Percentiles rank a stretch among this genome's conserved stretches.
Evolutionary conservation across 1,140 invertebrate species (phyloP).

Genomic region (Lasioglossum albipes): DNA sequence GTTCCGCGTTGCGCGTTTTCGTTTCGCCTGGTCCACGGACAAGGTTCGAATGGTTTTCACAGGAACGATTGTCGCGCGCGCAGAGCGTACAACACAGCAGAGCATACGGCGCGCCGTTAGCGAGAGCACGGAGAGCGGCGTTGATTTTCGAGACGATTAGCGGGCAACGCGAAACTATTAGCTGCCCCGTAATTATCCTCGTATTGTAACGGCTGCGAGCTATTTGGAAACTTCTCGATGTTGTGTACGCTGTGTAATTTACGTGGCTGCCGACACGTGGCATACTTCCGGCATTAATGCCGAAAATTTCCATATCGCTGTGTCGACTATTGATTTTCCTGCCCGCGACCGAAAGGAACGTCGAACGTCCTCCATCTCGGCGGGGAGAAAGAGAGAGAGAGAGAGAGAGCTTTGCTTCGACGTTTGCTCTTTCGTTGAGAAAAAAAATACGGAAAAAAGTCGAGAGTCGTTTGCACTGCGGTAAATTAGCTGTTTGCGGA

Average conservation of each 20-base stretch:
- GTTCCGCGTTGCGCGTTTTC: not conserved
- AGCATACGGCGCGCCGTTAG: no score
- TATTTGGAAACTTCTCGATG: constrained; percentile 39
- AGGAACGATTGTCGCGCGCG: not conserved
- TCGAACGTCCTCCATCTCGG: not conserved
- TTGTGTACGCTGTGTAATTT: constrained; percentile 17
- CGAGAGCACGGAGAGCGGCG: constrained; percentile 13
- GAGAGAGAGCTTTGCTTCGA: no score
- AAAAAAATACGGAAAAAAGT: no score
- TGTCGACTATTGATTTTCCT: constrained; percentile 7
- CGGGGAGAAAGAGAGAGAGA: no score
- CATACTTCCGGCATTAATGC: constrained; percentile 8
- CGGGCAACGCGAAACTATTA: constrained; percentile 47
- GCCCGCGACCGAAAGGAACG: constrained; percentile 4
- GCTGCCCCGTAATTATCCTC: constrained; percentile 50
- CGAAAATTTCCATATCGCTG: constrained; percentile 4
- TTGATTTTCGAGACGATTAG: constrained; percentile 51
- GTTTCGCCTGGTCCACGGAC: not conserved
- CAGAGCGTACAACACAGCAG: not conserved
- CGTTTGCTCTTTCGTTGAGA: no score
- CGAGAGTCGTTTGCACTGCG: constrained; percentile 44
- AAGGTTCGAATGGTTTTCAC: not conserved
- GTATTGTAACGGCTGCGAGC: constrained; percentile 25
- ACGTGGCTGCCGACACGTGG: constrained; percentile 6
- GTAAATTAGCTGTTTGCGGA: constrained; percentile 67